Conservation (phyloP, 2,888 invertebrate genomes). For the Boloria euphrosyne region DNA sequence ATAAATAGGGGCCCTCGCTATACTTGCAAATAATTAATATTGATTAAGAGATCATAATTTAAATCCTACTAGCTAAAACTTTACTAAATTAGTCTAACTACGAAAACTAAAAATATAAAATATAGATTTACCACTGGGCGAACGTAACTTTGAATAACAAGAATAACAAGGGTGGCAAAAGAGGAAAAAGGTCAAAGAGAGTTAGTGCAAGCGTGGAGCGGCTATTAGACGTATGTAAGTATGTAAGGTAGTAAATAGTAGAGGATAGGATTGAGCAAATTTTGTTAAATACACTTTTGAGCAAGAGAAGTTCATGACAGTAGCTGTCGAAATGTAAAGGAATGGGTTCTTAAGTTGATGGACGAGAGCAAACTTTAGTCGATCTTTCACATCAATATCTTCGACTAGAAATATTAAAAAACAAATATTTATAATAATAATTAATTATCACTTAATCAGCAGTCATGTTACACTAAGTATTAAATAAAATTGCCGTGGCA, state of each 20-base stretch:
- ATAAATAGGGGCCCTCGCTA: slow-evolving; percentile 74
- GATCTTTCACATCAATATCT: slow-evolving; percentile 67
- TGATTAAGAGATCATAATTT: slow-evolving; percentile 83
- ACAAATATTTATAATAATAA: slow-evolving; percentile 52
- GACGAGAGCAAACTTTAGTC: slow-evolving; percentile 61
- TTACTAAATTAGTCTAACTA: slow-evolving; percentile 78
- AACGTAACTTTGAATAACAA: slow-evolving; percentile 50
- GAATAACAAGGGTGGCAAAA: slow-evolving; percentile 53
- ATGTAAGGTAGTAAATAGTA: neutral
- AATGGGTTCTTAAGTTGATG: slow-evolving; percentile 49
- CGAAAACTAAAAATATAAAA: slow-evolving; percentile 61
- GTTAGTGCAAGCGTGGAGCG: slow-evolving; percentile 31
- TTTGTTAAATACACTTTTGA: slow-evolving; percentile 77
- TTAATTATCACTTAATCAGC: slow-evolving; percentile 76
- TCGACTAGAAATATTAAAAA: slow-evolving; percentile 80
- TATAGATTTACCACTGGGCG: slow-evolving; percentile 68
- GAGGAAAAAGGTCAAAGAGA: slow-evolving; percentile 34
- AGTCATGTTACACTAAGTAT: slow-evolving; percentile 78
- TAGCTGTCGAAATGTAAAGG: slow-evolving; percentile 64
- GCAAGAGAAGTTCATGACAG: slow-evolving; percentile 74
- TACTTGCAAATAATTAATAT: slow-evolving; percentile 79
- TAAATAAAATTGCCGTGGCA: slow-evolving; percentile 77
- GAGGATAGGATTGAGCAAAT: slow-evolving; percentile 68
- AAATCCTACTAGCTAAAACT: slow-evolving; percentile 71
- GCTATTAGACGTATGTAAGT: slow-evolving; percentile 12